A percentile compares a stretch with the other conserved stretches of the same genome.
phyloP scores from a whole-genome alignment of 2,888 invertebrate species.

The Mellilla xanthometata region DNA sequence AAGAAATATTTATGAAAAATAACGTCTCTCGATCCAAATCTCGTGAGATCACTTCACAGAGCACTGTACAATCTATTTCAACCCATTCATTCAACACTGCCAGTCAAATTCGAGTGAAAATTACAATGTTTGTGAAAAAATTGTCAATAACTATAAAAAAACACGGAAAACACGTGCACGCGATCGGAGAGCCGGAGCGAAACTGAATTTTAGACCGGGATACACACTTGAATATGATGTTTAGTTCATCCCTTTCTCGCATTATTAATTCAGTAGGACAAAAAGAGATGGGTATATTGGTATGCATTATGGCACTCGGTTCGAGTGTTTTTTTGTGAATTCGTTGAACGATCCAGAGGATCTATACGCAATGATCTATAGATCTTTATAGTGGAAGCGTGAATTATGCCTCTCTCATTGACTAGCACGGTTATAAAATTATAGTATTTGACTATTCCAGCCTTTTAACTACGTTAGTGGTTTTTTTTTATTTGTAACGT shows the following conservation, averaged over 20 bases:
- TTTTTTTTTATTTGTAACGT: constrained; percentile 23
- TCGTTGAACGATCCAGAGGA: constrained; percentile 70
- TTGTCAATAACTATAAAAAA: constrained; percentile 2
- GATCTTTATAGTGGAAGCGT: constrained; percentile 62
- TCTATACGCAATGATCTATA: constrained; percentile 66
- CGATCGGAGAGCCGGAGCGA: constrained; percentile 29
- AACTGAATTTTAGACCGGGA: constrained; percentile 49
- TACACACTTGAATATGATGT: constrained; percentile 56
- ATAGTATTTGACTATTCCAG: constrained; percentile 27
- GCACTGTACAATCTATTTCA: constrained; percentile 1
- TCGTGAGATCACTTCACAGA: constrained; percentile 7
- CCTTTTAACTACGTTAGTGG: constrained; percentile 28
- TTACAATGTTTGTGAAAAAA: constrained; percentile 22
- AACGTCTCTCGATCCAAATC: constrained; percentile 17
- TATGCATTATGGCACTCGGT: constrained; percentile 70
- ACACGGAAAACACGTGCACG: constrained; percentile 21
- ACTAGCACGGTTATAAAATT: constrained; percentile 40
- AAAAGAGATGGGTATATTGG: constrained; percentile 62
- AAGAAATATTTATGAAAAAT: constrained; percentile 20
- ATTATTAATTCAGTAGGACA: constrained; percentile 7
- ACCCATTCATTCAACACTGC: constrained; percentile 1
- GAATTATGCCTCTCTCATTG: constrained; percentile 63
- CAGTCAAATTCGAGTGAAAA: constrained; percentile 2
- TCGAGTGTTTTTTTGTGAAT: constrained; percentile 71
- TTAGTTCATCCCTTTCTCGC: constrained; percentile 42